Evolutionary conservation across 2,113 vertebrate species (phyloP), one percentile per base, ranked within the genome.

Genomic region (Thamnaconus septentrionalis): DNA sequence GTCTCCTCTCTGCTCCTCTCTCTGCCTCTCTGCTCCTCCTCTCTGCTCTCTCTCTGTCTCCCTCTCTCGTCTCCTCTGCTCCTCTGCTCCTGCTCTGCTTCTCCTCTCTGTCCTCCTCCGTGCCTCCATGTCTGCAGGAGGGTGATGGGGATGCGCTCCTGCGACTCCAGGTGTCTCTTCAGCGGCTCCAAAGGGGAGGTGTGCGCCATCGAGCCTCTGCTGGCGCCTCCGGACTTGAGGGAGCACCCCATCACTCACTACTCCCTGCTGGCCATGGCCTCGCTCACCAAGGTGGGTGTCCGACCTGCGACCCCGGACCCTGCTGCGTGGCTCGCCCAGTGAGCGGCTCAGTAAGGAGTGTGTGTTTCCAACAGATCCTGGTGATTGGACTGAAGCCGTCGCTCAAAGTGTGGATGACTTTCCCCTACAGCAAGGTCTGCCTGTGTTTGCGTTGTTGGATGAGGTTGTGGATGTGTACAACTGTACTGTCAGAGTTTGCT

Each of bases 181-280:
- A 99, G 97, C 54, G 97, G 97, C 51, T 98, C 97, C 4, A 98
- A 99, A 88, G 97, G 97, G 5, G 97, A 99, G 59, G 97, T 98
- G 65, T 99, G 97, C 88, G 97, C 94, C 46, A 92, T 98, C 12
- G 96, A 98, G 68, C 97, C 97, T 0, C 76, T 99, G 4, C 94
- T 94, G 9, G 91, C 95, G 5, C 95, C 94, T 64, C 83, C 87
- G 4, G 96, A 99, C 49, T 90, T 97, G 69, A 95, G 91, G 81
- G 96, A 98, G 58, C 97, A 98, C 83, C 95, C 96, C 9, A 94
- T 98, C 85, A 96, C 94, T 9, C 95, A 96, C 49, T 97, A 96
- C 75, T 98, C 92, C 1, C 91, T 99, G 64, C 73, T 98, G 86
- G 97, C 97, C 51, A 97, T 99, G 96, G 97, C 96, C 0, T 99